Conservation (phyloP, 2,888 invertebrate species). For the Spodoptera exigua region DNA sequence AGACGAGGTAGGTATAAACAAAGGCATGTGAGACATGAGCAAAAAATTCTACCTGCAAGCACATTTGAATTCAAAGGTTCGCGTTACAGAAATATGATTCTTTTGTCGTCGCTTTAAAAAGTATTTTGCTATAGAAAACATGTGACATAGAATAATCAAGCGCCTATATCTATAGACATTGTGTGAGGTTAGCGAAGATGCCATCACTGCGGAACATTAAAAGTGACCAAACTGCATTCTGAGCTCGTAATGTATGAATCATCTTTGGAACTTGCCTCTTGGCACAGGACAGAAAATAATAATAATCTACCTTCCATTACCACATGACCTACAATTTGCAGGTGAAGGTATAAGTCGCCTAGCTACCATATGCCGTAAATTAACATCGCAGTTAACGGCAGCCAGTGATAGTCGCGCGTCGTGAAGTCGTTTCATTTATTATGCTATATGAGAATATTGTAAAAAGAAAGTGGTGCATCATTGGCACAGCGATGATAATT, state of each 20-base stretch:
- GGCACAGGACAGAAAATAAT: conserved; percentile 77
- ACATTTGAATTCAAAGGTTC: conserved; percentile 58
- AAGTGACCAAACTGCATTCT: conserved; percentile 84
- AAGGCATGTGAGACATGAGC: conserved; percentile 69
- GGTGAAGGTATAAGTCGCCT: conserved; percentile 68
- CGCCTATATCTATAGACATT: conserved; percentile 59
- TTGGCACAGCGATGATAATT: conserved; percentile 37
- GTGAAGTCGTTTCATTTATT: conserved; percentile 41
- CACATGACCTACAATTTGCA: conserved; percentile 71
- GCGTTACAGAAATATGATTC: conserved; percentile 59
- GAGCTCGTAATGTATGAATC: conserved; percentile 78
- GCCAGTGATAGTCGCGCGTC: conserved; percentile 38
- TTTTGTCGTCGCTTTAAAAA: conserved; percentile 59
- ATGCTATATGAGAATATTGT: conserved; percentile 45
- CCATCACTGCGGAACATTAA: conserved; percentile 69
- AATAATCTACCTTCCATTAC: conserved; percentile 68
- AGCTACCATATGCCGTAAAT: conserved; percentile 64
- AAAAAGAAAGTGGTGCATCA: conserved; percentile 53
- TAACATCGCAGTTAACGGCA: conserved; percentile 63
- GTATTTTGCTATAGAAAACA: conserved; percentile 55
- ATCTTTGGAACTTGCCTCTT: conserved; percentile 76
- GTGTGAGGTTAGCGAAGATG: conserved; percentile 67
- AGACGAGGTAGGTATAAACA: conserved; percentile 67
- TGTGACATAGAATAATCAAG: conserved; percentile 51
- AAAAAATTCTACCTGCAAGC: conserved; percentile 76